These are phyloP conservation scores for Clusia tigrina DNA, from an alignment of 2,888 invertebrate species.

Conservation along the genomic window DNA sequence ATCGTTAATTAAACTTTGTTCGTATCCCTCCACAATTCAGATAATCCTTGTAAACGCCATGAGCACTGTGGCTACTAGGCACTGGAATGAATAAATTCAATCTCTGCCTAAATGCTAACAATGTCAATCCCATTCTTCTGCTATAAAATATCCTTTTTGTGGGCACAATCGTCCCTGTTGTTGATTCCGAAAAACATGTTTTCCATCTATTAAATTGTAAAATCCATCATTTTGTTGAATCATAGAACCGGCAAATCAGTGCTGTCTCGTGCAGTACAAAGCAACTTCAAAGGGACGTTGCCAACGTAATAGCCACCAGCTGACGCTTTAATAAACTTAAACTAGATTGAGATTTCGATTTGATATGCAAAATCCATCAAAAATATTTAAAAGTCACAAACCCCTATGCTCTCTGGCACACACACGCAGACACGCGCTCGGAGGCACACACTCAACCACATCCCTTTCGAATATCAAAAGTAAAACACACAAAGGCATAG, in stretches of 20 bases:
- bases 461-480: background rate
- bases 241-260: background rate
- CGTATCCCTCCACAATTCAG: no score
- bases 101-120: no score
- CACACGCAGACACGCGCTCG: background rate
- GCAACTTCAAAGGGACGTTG: background rate
- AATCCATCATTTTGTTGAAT: background rate
- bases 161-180: no score
- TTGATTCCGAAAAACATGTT: no score
- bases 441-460: background rate
- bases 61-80: no score
- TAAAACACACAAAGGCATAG: background rate
- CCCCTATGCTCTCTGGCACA: background rate
- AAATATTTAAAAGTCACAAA: conserved; percentile 8
- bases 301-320: background rate
- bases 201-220: no score
- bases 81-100: no score
- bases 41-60: no score
- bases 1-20: no score
- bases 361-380: conserved; percentile 24
- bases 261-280: background rate
- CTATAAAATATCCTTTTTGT: no score
- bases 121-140: no score
- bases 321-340: conserved; percentile 9
- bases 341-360: conserved; percentile 4